Conservation (phyloP, 2,113 vertebrate species). For the Calonectris borealis region DNA sequence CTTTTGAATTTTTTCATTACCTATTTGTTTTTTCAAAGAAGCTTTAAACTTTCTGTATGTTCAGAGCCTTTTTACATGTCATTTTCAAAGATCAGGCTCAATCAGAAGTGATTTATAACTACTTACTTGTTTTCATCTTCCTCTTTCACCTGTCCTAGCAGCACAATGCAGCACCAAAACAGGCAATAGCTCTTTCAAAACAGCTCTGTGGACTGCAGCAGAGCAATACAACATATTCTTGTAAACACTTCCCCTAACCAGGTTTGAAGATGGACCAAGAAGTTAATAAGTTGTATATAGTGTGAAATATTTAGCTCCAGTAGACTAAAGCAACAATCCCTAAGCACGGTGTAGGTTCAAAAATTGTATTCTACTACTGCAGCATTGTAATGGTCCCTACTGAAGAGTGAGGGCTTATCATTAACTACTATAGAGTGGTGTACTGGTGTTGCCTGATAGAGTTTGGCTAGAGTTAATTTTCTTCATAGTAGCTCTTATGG, state of each 20-base stretch:
- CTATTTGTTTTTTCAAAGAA: neutral
- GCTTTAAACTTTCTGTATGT: neutral
- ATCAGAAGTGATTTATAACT: slow-evolving; percentile 23
- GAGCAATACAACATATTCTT: neutral
- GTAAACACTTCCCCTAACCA: neutral
- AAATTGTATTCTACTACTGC: neutral
- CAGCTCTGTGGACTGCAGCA: neutral
- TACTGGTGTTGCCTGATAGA: neutral
- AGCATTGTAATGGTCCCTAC: too few relatives aligned
- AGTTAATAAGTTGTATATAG: neutral
- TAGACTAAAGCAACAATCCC: neutral
- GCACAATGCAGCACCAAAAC: neutral
- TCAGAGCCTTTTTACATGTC: neutral
- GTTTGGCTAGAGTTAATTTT: neutral
- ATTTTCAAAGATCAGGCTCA: neutral
- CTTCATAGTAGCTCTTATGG: neutral
- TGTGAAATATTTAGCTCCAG: neutral
- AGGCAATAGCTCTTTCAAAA: neutral
- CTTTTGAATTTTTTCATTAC: neutral
- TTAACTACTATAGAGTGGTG: neutral
- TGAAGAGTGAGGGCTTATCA: neutral
- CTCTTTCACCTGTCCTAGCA: neutral
- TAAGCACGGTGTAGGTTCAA: neutral
- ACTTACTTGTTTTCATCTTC: neutral
- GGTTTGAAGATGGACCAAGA: neutral